Evolutionary conservation across 2,888 invertebrate species (phyloP), one percentile per base, ranked within the genome.

Genomic region (Eurytoma californica): DNA sequence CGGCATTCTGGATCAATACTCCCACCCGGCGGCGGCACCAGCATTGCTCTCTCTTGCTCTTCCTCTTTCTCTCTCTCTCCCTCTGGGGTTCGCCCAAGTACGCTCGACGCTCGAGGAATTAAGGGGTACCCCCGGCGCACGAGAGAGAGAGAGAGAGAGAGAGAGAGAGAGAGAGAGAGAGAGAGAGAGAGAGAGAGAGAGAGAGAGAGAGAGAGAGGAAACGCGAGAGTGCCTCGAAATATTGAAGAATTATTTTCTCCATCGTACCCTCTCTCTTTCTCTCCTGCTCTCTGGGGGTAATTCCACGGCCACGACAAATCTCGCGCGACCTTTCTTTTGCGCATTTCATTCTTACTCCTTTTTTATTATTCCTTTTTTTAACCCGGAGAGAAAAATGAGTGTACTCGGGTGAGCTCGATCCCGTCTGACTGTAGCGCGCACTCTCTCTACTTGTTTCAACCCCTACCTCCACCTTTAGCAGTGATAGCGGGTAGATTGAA

Each of bases 1-100:
- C 86, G 87, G 85, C 86, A 88, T 88, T 88, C 85, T 88, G 88
- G 89, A 89, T 89, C 89, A 89, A 89, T 89, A 89, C 89, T 89
- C 88, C 88, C 87, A 86, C 87, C 84, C 83, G 67, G 82, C 30
- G 55, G 13, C 65, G 81, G 80, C 60, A 80, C 79, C 84, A 76
- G 82, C 84, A 81, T 79, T 75, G 82, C 84, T 84, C 39, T 39
- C 39, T 39, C 20, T 39, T 49, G 7, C 24, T 18, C 51, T 30
- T 30, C 61, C 72, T 61, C 51, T 63, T 28, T 14, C 51, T 61
- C 61, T 58, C 51, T 60, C 61, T 69, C 47, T 79, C 65, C 79
- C 84, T 84, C 84, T 84, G 67, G 53, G 53, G 53, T 53, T 82
- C 79, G 72, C 69, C 77, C 76, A 81, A 79, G 73, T 77, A 63